Percentiles rank a stretch among this genome's conserved stretches.
Evolutionary conservation across 2,113 vertebrate genomes (phyloP).

Genomic region (Silurus meridionalis): DNA sequence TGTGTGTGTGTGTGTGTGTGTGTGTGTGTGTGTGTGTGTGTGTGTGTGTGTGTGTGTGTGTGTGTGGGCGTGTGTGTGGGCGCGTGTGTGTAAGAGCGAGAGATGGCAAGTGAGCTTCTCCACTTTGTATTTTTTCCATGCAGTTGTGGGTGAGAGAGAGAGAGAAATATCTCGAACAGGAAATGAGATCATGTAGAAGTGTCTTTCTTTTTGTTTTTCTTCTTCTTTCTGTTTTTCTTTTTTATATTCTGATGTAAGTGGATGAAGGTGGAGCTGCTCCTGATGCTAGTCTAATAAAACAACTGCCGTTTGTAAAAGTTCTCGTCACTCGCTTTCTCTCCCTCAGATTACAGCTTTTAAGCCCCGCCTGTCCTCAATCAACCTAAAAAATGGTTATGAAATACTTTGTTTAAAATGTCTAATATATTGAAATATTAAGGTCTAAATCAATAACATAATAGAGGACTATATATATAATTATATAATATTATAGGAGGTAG

Average conservation of each 20-base stretch:
- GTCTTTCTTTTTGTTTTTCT: not conserved
- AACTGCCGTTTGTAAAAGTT: conserved; percentile 22
- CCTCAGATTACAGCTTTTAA: not conserved
- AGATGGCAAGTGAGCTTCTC: not conserved
- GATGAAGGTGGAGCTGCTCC: not conserved
- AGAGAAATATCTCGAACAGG: not conserved
- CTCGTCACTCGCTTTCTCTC: not conserved
- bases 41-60: no score
- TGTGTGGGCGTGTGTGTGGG: not conserved
- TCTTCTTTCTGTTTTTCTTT: not conserved
- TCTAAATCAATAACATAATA: no score
- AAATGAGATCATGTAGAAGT: not conserved
- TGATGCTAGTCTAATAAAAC: conserved; percentile 19
- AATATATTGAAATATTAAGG: no score
- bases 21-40: not conserved
- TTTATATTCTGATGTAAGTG: conserved; percentile 1
- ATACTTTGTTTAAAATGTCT: no score
- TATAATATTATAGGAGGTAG: no score
- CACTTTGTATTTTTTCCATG: not conserved
- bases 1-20: not conserved
- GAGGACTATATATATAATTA: no score
- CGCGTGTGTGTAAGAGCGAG: not conserved
- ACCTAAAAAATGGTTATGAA: no score
- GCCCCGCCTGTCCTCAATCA: no score
- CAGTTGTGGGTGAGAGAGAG: not conserved